phyloP scores from a whole-genome alignment of 2,113 vertebrate genomes.

The Antechinus stuartii region DNA sequence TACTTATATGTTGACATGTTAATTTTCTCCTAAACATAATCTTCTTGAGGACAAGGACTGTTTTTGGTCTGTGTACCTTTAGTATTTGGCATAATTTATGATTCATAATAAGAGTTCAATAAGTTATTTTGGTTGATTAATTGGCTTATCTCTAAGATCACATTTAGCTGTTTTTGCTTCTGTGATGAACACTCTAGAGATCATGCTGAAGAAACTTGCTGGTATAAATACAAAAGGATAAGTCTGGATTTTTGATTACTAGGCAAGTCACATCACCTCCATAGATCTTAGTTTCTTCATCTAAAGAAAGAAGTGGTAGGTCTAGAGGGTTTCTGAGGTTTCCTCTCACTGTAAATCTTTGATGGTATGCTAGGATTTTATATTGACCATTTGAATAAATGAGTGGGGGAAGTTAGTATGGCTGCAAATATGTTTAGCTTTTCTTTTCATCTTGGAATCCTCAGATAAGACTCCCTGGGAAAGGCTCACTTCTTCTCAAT shows the following conservation, averaged over 20 bases:
- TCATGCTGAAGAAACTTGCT: not conserved
- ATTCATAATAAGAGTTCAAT: not conserved
- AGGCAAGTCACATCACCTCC: not conserved
- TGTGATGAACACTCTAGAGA: not conserved
- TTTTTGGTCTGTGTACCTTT: not conserved
- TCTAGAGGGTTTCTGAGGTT: not conserved
- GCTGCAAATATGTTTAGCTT: not conserved
- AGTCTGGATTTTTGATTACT: not conserved
- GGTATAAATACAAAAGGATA: not conserved
- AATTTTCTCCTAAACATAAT: not conserved
- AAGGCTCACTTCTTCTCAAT: not conserved
- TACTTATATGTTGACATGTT: no score
- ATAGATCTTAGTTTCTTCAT: not conserved
- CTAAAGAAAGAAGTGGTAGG: not conserved
- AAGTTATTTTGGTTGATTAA: not conserved
- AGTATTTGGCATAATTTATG: not conserved
- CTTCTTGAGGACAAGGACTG: not conserved
- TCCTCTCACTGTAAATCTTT: not conserved
- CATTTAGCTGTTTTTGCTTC: not conserved
- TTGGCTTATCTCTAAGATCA: not conserved
- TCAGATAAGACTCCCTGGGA: not conserved
- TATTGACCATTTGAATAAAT: not conserved
- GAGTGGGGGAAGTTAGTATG: not conserved
- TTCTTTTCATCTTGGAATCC: not conserved
- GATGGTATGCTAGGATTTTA: not conserved